A percentile compares a stretch with the other conserved stretches of the same genome.
These are phyloP conservation scores for Rhinolophus sinicus DNA, from an alignment of 2,113 vertebrate species.

Conservation along the genomic window DNA sequence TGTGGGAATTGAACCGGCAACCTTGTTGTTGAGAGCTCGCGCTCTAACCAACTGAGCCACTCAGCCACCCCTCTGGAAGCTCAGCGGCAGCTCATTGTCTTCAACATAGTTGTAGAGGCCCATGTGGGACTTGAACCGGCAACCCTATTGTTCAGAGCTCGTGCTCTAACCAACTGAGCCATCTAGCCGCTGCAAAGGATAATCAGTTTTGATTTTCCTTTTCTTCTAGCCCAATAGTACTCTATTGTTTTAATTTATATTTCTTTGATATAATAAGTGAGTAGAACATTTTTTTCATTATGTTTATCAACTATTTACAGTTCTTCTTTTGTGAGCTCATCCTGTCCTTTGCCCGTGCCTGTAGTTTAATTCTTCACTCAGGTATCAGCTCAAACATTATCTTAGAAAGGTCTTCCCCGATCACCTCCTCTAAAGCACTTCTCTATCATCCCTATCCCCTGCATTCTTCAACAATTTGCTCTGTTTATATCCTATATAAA, in stretches of 20 bases:
- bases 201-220: too few species aligned
- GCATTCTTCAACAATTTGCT: neutral
- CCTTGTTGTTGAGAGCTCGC: too few species aligned
- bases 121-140: too few species aligned
- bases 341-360: neutral
- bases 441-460: too few species aligned
- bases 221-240: neutral
- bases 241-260: neutral
- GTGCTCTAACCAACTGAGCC: too few species aligned
- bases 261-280: neutral
- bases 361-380: neutral
- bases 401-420: slow-evolving; percentile 3
- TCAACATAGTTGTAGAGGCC: too few species aligned
- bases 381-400: neutral
- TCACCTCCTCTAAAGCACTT: neutral
- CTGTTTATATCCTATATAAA: neutral
- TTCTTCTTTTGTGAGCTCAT: slow-evolving; percentile 28
- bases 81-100: too few species aligned
- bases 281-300: neutral
- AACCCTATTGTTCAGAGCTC: too few species aligned
- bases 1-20: too few species aligned
- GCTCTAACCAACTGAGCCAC: too few species aligned
- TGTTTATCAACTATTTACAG: neutral
- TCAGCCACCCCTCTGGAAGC: too few species aligned
- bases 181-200: too few species aligned